Evolutionary conservation across 2,797 vertebrate species (phyloP).

Genomic region (Acipenser ruthenus): DNA sequence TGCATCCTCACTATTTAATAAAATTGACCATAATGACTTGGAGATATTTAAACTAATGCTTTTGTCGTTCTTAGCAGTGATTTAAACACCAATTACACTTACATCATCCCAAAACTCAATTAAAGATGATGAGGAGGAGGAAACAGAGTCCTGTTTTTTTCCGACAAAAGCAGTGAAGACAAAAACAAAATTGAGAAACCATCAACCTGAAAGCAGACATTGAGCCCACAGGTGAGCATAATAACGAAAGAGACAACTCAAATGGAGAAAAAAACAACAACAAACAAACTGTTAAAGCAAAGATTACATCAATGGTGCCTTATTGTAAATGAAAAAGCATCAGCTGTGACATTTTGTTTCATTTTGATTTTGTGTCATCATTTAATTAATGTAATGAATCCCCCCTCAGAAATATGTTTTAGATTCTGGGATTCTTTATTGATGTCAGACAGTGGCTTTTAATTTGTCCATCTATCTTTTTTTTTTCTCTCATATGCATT

Average conservation of each 20-base stretch:
- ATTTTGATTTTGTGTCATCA: too few relatives aligned
- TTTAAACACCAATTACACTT: conserved; percentile 69
- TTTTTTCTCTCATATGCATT: too few relatives aligned
- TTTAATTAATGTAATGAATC: too few relatives aligned
- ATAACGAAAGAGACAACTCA: conserved; percentile 13
- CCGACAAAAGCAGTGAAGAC: conserved; percentile 66
- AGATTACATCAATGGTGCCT: not conserved
- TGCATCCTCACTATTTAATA: too few relatives aligned
- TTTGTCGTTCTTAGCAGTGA: conserved; percentile 18
- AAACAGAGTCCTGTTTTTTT: conserved; percentile 91
- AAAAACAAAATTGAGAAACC: conserved; percentile 33
- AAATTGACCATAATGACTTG: too few relatives aligned
- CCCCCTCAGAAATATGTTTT: too few relatives aligned
- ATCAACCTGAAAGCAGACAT: conserved; percentile 2
- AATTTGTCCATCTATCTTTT: too few relatives aligned
- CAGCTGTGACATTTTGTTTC: too few relatives aligned
- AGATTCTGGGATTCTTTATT: too few relatives aligned
- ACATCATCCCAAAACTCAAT: conserved; percentile 96
- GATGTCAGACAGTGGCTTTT: too few relatives aligned
- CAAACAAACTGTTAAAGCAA: conserved; percentile 15
- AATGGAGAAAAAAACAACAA: conserved; percentile 29
- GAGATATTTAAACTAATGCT: too few relatives aligned
- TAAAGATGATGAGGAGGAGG: conserved; percentile 91
- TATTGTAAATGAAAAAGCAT: too few relatives aligned
- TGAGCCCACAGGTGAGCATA: conserved; percentile 39